phyloP scores from a whole-genome alignment of 2,113 vertebrate species.

The Motacilla alba region DNA sequence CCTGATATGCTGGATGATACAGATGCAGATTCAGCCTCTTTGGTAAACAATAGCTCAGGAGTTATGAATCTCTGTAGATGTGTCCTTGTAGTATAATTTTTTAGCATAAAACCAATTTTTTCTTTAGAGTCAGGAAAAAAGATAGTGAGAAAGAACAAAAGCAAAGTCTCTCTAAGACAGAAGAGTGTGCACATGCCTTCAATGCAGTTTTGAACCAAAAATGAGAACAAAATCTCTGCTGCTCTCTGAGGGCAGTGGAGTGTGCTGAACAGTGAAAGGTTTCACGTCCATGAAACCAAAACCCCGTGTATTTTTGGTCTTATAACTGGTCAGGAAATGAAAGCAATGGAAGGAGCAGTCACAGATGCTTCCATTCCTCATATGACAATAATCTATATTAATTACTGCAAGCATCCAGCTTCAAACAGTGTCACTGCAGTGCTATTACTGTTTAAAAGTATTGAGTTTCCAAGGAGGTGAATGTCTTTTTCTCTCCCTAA shows the following conservation, averaged over 20 bases:
- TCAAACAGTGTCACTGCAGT: background rate
- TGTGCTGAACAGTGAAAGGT: background rate
- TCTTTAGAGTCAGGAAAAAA: background rate
- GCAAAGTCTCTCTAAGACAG: background rate
- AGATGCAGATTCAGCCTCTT: background rate
- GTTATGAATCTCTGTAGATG: background rate
- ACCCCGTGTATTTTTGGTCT: background rate
- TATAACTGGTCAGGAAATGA: background rate
- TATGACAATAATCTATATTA: slow-evolving; percentile 34
- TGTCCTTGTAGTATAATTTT: background rate
- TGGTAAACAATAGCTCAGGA: background rate
- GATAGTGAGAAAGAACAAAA: background rate
- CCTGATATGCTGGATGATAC: background rate
- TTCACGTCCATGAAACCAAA: background rate
- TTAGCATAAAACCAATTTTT: background rate
- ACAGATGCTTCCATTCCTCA: background rate
- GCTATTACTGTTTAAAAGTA: slow-evolving; percentile 8
- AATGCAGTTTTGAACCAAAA: background rate
- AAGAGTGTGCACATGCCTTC: background rate
- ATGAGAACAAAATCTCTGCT: background rate
- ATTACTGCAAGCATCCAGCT: slow-evolving; percentile 21
- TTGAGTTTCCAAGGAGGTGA: slow-evolving; percentile 28
- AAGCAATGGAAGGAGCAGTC: background rate
- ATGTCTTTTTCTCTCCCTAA: slow-evolving; percentile 45
- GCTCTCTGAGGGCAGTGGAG: background rate